phyloP scores from a whole-genome alignment of 2,113 vertebrate genomes.

The Mus spicilegus region DNA sequence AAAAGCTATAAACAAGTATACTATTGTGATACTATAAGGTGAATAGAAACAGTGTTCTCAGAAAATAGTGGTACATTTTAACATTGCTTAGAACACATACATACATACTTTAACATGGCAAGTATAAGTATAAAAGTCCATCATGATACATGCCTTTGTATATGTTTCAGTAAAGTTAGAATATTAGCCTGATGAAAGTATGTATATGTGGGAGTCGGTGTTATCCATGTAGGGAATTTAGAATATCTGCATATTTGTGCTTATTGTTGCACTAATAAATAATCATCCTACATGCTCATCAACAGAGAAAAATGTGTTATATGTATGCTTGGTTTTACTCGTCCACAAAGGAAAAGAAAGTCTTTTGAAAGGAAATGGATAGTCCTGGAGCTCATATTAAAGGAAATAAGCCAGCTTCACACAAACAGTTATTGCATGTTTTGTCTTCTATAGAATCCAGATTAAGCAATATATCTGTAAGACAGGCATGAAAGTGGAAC shows the following conservation, averaged over 20 bases:
- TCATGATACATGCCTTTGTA: not conserved
- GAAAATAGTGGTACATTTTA: slow-evolving; percentile 16
- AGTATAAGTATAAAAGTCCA: not conserved
- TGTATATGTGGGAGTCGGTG: not conserved
- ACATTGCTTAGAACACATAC: not conserved
- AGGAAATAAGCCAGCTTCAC: not conserved
- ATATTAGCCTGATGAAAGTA: slow-evolving; percentile 24
- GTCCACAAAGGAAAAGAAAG: not conserved
- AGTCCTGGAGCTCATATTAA: not conserved
- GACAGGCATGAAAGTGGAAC: not conserved
- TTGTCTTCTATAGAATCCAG: not conserved
- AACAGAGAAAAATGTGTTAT: not conserved
- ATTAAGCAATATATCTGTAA: not conserved
- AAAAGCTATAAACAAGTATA: not conserved
- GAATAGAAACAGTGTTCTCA: not conserved
- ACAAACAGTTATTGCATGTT: not conserved
- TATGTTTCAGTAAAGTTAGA: not conserved
- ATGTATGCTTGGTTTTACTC: not conserved
- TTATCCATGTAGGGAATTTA: not conserved
- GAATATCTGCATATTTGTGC: not conserved
- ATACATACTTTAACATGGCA: not conserved
- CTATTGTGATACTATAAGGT: not conserved
- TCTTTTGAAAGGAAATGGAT: not conserved
- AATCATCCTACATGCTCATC: not conserved
- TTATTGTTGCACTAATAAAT: not conserved